Evolutionary conservation across 92 coral and sea anemone genomes (phyloP).

Genomic region (Ricordea florida): DNA sequence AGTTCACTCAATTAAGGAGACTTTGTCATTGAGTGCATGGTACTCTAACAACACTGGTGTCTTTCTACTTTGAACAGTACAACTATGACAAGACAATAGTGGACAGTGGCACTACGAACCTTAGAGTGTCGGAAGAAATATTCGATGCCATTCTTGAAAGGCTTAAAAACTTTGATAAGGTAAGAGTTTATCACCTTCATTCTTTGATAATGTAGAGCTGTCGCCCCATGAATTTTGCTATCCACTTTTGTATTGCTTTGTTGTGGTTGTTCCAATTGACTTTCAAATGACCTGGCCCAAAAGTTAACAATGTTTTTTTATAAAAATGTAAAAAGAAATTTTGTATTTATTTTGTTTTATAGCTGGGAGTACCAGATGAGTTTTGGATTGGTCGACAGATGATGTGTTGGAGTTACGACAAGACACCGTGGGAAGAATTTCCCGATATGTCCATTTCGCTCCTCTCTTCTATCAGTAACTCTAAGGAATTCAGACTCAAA

Average conservation of each 20-base stretch:
- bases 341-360: neutral
- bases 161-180: constrained; percentile 93
- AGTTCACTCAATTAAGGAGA: no score
- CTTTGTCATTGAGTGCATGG: no score
- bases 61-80: no score
- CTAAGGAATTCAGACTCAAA: constrained; percentile 92
- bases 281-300: no score
- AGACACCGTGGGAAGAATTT: constrained; percentile 98
- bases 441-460: constrained; percentile 97
- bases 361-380: constrained; percentile 98
- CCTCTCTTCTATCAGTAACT: constrained; percentile 81
- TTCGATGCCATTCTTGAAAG: constrained; percentile 91
- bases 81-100: constrained; percentile 99
- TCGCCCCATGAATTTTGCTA: no score
- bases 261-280: no score
- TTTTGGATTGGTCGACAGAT: constrained; percentile 98
- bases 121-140: constrained; percentile 93
- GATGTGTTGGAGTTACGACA: constrained; percentile 99
- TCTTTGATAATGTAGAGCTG: neutral
- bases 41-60: no score
- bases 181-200: neutral
- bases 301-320: neutral
- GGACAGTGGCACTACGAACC: constrained; percentile 98
- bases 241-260: no score
- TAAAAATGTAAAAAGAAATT: neutral